Evolutionary conservation across 2,797 vertebrate genomes (phyloP), one percentile per base, ranked within the genome.

Genomic region (Neosalanx taihuensis): DNA sequence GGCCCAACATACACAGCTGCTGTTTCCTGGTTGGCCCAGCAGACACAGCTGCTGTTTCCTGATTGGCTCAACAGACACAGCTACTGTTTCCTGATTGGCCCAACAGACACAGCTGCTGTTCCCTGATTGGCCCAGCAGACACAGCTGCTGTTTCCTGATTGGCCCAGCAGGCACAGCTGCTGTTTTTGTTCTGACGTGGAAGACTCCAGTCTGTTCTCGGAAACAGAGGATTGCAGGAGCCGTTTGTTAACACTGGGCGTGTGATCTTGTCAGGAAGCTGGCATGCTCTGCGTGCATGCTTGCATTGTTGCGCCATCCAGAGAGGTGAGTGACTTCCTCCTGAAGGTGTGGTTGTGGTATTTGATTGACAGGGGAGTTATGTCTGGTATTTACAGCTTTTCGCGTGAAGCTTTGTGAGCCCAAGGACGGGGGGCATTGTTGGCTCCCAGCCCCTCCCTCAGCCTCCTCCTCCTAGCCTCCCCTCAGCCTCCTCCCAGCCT

Each of bases 311-410:
- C 66, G 29, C 63, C 69, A 70, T 17, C 30, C 63, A 26, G 13
- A 73, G 79, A 70, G 64, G 69, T 13, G 71, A 2, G 69, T 1
- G 26, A 76, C 74, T 81, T 85, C 81, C 84, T 80, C 20, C 77
- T 69, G 69, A 84, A 84, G 85, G 79, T 79, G 81, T 73, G 76
- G 85, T 81, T 70, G 66, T 80, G 75, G 67, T 76, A 70, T 79
- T 77, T 70, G 75, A 79, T 79, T 74, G 78, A 84, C 77, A 73
- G 69, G 75, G 58, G 78, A 85, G 78, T 79, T 79, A 83, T 83
- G 81, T 76, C 68, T 83, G 77, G 82, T 84, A 84, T 86, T 88
- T 81, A 78, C 75, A 74, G 69, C 41, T 73, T 82, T 82, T 79
- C 30, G 72, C 69, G 29, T 60, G 70, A 37, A 69, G 68, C 69